Evolutionary conservation across 2,888 invertebrate genomes (phyloP).

Genomic region (Clostera curtula): DNA sequence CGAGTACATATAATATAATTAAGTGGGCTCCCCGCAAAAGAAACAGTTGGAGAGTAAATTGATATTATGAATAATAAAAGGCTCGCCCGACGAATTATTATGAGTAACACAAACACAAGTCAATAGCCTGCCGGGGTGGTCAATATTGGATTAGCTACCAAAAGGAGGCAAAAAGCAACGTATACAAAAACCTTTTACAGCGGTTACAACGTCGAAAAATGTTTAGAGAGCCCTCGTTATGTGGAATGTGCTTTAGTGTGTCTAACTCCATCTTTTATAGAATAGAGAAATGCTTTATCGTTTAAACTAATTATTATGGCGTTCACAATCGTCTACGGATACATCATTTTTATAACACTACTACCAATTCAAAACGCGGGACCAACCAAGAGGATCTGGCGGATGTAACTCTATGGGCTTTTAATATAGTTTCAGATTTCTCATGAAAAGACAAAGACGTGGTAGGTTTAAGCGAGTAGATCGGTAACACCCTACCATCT

Average conservation of each 20-base stretch:
- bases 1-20: conserved; percentile 30
- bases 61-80: conserved; percentile 75
- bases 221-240: conserved; percentile 56
- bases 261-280: conserved; percentile 7
- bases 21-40: conserved; percentile 40
- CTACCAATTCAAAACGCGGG: too few species aligned
- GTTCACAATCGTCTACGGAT: too few species aligned
- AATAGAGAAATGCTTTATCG: too few species aligned
- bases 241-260: conserved; percentile 25
- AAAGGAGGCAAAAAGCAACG: conserved; percentile 75
- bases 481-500: too few species aligned
- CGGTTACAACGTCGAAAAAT: conserved; percentile 67
- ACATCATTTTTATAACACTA: too few species aligned
- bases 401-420: too few species aligned
- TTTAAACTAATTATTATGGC: too few species aligned
- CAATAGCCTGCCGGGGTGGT: conserved; percentile 71
- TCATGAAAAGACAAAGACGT: too few species aligned
- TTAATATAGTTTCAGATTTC: too few species aligned
- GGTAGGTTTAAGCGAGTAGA: too few species aligned
- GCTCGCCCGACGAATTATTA: conserved; percentile 63
- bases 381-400: too few species aligned
- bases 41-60: conserved; percentile 63
- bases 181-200: conserved; percentile 75
- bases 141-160: conserved; percentile 74
- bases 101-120: conserved; percentile 72